Percentiles rank a stretch among this genome's conserved stretches.
Conservation (phyloP, 1,140 invertebrate species). For the Brachionus koreanus region DNA sequence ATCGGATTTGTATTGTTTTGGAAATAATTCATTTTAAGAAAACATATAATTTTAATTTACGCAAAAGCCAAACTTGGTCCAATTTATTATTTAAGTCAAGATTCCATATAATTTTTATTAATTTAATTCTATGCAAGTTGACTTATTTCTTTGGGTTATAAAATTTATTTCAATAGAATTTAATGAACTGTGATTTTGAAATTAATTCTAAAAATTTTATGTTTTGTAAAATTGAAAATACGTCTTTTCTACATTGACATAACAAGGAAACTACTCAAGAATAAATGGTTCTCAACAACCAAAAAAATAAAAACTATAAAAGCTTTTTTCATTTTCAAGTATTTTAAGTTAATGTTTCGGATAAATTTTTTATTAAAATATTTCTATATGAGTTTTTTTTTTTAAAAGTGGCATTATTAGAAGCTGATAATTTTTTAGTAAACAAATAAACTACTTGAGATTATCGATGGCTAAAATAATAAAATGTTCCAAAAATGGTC, state of each 20-base stretch:
- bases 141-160: not conserved
- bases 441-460: not conserved
- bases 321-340: not conserved
- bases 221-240: not conserved
- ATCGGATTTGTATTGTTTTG: slow-evolving; percentile 12
- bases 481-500: not conserved
- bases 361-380: not conserved
- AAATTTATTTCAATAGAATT: not conserved
- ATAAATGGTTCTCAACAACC: not conserved
- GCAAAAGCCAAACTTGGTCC: not conserved
- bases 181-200: not conserved
- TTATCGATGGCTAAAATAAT: not conserved
- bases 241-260: not conserved
- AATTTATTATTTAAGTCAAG: not conserved
- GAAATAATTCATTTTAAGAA: not conserved
- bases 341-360: not conserved
- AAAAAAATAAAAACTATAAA: not conserved
- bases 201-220: not conserved
- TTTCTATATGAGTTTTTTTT: not conserved
- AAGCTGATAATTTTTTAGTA: not conserved
- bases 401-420: not conserved
- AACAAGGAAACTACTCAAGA: not conserved
- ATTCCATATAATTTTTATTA: slow-evolving; percentile 2
- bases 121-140: not conserved
- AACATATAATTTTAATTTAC: slow-evolving; percentile 14